A percentile compares a stretch with the other conserved stretches of the same genome.
Conservation (phyloP, 2,888 invertebrate species). For the Agrochola lychnidis region DNA sequence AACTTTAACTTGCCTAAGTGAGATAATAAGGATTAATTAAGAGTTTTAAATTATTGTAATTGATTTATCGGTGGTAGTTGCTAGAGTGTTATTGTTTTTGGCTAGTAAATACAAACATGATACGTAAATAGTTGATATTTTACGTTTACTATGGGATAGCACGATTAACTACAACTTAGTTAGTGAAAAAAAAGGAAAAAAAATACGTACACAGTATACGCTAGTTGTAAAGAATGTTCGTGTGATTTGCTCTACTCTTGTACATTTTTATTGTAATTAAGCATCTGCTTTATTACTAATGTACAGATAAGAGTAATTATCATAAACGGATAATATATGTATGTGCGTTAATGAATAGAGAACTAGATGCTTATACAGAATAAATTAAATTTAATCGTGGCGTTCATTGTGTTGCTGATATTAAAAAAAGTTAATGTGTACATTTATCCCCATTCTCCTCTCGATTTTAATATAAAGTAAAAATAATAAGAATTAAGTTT, state of each 20-base stretch:
- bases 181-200: slow-evolving; percentile 82
- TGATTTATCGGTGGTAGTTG: slow-evolving; percentile 88
- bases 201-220: slow-evolving; percentile 90
- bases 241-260: slow-evolving; percentile 72
- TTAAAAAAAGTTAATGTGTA: slow-evolving; percentile 66
- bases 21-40: slow-evolving; percentile 89
- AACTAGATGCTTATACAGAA: slow-evolving; percentile 86
- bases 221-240: slow-evolving; percentile 84
- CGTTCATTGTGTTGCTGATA: slow-evolving; percentile 78
- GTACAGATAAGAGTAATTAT: slow-evolving; percentile 65
- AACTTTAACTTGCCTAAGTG: slow-evolving; percentile 91
- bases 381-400: slow-evolving; percentile 77
- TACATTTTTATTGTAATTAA: slow-evolving; percentile 61
- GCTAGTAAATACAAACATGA: slow-evolving; percentile 84
- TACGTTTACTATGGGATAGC: slow-evolving; percentile 80
- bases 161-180: slow-evolving; percentile 83
- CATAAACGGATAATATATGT: slow-evolving; percentile 77
- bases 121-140: slow-evolving; percentile 86
- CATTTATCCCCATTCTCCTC: slow-evolving; percentile 75
- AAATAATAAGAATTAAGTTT: slow-evolving; percentile 76
- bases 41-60: slow-evolving; percentile 89
- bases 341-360: slow-evolving; percentile 85
- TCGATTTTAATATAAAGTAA: slow-evolving; percentile 73
- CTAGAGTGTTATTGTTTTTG: slow-evolving; percentile 87
- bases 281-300: slow-evolving; percentile 60